Base-by-base conservation (phyloP, 2,888 invertebrate species). In the Antheraea assamensis region DNA sequence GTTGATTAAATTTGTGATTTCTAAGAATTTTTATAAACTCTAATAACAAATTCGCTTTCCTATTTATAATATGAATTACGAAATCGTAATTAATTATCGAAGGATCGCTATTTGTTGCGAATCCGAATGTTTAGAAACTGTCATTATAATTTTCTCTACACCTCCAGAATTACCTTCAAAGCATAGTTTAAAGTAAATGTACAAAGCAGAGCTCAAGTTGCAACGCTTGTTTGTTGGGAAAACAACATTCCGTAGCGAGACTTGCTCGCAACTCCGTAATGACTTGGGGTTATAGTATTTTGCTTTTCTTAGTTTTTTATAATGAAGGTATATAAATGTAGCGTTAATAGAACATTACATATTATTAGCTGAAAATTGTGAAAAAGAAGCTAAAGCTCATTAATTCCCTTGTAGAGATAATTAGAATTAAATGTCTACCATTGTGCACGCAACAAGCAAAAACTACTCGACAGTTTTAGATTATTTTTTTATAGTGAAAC, bases 211-310 rank as follows among this genome's bases (percentile, higher is more conserved):
- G 31, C 68, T 68, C 68, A 68, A 68, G 68, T 68, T 35, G 68
- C 35, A n/a, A 68, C 17, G 61, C 61, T 35, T 68, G 68, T 68
- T 68, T 68, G 68, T 21, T 35, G 19, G 35, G 68, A 15, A 68
- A 68, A 68, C 68, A 68, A 68, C 68, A 68, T 68, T 68, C 68
- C 68, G 10, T 35, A 68, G n/a, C 35, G 68, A 68, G 68, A 68
- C 35, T 68, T 68, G 61, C 27, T 15, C 61, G 30, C 17, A 64
- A 64, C 61, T 17, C 61, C 4, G 27, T 27, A 64, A 64, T 30
- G 17, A 30, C 27, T 64, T 64, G 61, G 61, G 30, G 30, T 64
- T 17, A 64, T 64, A 64, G 27, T 64, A 21, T 64, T 30, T 27
- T 64, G 61, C 19, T 64, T 30, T 17, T 30, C 15, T 30, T 30